Evolutionary conservation across 1,140 invertebrate species (phyloP).

Genomic region (Pseudomyrmex cubaensis): DNA sequence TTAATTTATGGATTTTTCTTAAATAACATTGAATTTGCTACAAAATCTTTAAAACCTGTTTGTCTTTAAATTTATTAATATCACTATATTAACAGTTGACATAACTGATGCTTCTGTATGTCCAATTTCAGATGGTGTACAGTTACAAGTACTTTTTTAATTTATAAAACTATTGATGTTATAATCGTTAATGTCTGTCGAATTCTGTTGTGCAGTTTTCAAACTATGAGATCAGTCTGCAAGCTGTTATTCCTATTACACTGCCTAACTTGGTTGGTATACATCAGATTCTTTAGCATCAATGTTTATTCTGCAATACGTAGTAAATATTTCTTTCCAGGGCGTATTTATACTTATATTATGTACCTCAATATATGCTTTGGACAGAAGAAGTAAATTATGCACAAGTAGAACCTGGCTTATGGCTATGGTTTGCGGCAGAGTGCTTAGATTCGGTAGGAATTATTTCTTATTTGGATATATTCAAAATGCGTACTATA

Average conservation of each 20-base stretch:
- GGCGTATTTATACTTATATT: conserved; percentile 76
- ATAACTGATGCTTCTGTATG: background rate
- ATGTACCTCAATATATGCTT: conserved; percentile 76
- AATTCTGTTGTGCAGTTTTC: conserved; percentile 71
- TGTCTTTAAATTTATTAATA: background rate
- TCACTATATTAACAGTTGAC: conserved; percentile 4
- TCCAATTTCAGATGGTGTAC: conserved; percentile 73
- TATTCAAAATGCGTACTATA: background rate
- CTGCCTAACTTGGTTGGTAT: conserved; percentile 76
- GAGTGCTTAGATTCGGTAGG: conserved; percentile 79
- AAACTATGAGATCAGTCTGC: conserved; percentile 62
- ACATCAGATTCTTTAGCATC: background rate
- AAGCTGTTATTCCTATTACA: conserved; percentile 76
- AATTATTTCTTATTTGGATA: conserved; percentile 12
- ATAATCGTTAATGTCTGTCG: conserved; percentile 73
- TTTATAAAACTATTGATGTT: conserved; percentile 76
- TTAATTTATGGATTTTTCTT: background rate
- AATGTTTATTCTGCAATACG: background rate
- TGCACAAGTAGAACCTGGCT: conserved; percentile 60
- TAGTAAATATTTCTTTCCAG: conserved; percentile 63
- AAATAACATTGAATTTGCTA: background rate
- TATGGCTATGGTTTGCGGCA: conserved; percentile 77
- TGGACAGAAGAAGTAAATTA: conserved; percentile 70
- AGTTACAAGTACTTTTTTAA: conserved; percentile 69
- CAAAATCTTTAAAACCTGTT: background rate